A percentile compares a stretch with the other conserved stretches of the same genome.
These are phyloP conservation scores for Anoncus sp. DNA, from an alignment of 2,888 invertebrate species.

Conservation along the genomic window DNA sequence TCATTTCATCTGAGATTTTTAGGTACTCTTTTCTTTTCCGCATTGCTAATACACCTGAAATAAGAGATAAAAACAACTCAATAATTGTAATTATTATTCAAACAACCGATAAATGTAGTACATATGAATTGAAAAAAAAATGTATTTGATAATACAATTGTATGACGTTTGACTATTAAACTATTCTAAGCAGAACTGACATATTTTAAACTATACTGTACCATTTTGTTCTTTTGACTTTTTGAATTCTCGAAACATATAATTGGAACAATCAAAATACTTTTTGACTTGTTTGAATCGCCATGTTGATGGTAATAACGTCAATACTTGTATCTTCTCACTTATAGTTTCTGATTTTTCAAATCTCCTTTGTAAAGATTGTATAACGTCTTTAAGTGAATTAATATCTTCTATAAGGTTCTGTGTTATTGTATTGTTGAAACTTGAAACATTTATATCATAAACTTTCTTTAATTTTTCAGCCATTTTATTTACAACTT, in stretches of 20 bases:
- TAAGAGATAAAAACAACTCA: background rate
- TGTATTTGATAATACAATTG: too few relatives aligned
- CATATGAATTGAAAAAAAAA: too few relatives aligned
- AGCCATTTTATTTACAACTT: conserved; percentile 4
- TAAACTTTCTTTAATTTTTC: conserved; percentile 9
- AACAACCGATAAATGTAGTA: background rate
- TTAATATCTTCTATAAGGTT: conserved; percentile 15
- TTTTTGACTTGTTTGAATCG: too few relatives aligned
- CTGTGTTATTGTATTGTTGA: conserved; percentile 13
- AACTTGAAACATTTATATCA: conserved; percentile 8
- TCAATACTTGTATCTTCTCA: conserved; percentile 17
- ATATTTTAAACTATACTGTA: too few relatives aligned
- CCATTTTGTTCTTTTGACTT: too few relatives aligned
- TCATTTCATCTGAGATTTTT: conserved; percentile 16
- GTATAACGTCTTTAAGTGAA: conserved; percentile 8
- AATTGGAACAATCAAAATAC: too few relatives aligned
- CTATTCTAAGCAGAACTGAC: background rate
- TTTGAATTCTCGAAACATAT: too few relatives aligned
- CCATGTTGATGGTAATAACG: conserved; percentile 3
- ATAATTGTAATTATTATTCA: background rate
- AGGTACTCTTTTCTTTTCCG: conserved; percentile 4
- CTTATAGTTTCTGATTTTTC: too few relatives aligned
- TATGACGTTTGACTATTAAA: background rate
- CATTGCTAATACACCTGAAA: conserved; percentile 15
- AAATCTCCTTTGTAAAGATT: too few relatives aligned